phyloP scores from a whole-genome alignment of 2,888 invertebrate genomes.

The Orthosia cruda region DNA sequence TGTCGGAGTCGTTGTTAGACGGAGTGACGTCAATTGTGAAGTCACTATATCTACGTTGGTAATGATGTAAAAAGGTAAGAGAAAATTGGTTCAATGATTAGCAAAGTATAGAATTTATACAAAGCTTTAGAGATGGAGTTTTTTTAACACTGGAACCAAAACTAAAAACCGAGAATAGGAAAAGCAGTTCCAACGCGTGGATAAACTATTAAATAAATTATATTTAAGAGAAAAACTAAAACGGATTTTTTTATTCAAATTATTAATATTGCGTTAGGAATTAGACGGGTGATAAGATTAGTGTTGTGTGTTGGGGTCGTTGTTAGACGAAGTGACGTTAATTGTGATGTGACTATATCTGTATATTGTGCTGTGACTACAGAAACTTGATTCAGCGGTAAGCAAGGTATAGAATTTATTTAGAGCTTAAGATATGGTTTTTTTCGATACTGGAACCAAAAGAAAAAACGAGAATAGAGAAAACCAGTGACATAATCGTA shows the following conservation, averaged over 20 bases:
- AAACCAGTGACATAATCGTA: no score
- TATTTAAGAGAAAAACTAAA: no score
- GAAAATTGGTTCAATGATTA: background rate
- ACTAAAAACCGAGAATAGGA: no score
- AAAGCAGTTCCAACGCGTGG: no score
- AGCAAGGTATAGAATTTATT: background rate
- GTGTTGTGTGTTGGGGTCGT: background rate
- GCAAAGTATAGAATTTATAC: background rate
- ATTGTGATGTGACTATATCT: slow-evolving; percentile 11
- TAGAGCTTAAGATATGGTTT: background rate
- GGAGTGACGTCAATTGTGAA: slow-evolving; percentile 16
- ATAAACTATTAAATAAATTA: no score
- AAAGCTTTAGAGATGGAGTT: background rate
- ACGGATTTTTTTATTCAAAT: no score
- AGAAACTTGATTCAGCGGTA: background rate
- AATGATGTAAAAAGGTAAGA: background rate
- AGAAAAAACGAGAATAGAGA: background rate
- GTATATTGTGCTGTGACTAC: background rate
- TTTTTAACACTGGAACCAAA: background rate
- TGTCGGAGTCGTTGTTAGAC: slow-evolving; percentile 2
- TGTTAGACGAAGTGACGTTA: slow-evolving; percentile 12
- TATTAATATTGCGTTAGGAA: no score
- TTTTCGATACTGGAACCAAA: background rate
- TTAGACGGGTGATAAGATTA: no score
- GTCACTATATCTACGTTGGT: background rate